Base-by-base conservation (phyloP, 2,888 invertebrate species). In the Protophormia terraenovae region DNA sequence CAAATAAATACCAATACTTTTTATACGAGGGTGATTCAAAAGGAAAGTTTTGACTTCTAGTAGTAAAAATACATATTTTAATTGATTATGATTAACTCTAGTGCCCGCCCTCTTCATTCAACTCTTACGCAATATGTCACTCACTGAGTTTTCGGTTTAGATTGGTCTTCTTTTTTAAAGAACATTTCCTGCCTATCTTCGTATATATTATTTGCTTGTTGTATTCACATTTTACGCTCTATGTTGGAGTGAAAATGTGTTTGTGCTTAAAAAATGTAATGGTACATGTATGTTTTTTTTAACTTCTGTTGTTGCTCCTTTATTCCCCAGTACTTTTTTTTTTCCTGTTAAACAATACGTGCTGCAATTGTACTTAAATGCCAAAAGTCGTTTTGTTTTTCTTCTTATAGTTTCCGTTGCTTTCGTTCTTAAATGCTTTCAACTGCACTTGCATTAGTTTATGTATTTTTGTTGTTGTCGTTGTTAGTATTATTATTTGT, bases 271-370 rank as follows among this genome's bases (percentile, higher is more conserved):
- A 6, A 10, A 10, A 12, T 35, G 12, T 35, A 1, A 10, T 41
- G 41, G n/a, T n/a, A n/a, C n/a, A n/a, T n/a, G n/a, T n/a, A n/a
- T 41, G n/a, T 41, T 41, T 41, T 41, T n/a, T 41, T 14, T 0
- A 41, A 3, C 32, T 32, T 10, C 41, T 47, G 16, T 29, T 38
- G 16, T 60, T 75, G 67, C 24, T 47, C 14, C 10, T 72, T 71
- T 72, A 24, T 19, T 14, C n/a, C n/a, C n/a, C n/a, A 24, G 27
- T 14, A 60, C 19, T 8, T 16, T 47, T 50, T 50, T 67, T 45
- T 47, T 62, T 53, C 47, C 27, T 73, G 53, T 78, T 83, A 35
- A 78, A 73, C 66, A 83, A 73, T 53, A 83, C 83, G 83, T 83
- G 78, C 72, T 62, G 78, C 78, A 78, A 69, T 78, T 69, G 58